Evolutionary conservation across 2,113 vertebrate species (phyloP).

Genomic region (Amblyopsis rosae): DNA sequence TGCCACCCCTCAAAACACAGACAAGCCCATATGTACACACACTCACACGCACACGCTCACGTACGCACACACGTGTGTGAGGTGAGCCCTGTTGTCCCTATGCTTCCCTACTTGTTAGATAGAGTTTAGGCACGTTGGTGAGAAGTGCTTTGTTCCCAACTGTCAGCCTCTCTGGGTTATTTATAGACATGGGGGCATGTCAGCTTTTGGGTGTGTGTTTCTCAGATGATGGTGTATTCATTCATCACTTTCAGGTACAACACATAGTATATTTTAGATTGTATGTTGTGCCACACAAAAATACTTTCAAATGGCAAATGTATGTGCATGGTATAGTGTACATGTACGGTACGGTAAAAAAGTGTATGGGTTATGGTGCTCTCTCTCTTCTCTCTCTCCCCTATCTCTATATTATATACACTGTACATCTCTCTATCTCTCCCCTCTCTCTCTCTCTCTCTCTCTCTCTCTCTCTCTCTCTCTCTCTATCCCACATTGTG

Average conservation of each 20-base stretch:
- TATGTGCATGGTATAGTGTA: too few relatives aligned
- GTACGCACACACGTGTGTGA: not conserved
- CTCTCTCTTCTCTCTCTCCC: too few relatives aligned
- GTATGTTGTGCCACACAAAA: not conserved
- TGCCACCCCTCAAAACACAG: too few relatives aligned
- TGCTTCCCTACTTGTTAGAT: slow-evolving; percentile 62
- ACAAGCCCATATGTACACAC: too few relatives aligned
- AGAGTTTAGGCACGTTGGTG: slow-evolving; percentile 40
- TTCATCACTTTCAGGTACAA: slow-evolving; percentile 12
- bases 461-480: too few relatives aligned
- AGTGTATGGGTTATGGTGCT: too few relatives aligned
- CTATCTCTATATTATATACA: too few relatives aligned
- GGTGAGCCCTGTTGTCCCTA: slow-evolving; percentile 36
- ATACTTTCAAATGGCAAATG: not conserved
- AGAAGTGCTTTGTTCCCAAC: slow-evolving; percentile 73
- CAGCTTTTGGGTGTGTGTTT: slow-evolving; percentile 45
- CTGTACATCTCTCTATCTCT: too few relatives aligned
- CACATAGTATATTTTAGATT: not conserved
- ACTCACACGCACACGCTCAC: slow-evolving; percentile 6
- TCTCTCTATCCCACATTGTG: too few relatives aligned
- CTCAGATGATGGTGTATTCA: slow-evolving; percentile 36
- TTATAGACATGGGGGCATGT: slow-evolving; percentile 70
- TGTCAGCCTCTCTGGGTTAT: slow-evolving; percentile 69
- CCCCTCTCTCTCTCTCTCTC: too few relatives aligned
- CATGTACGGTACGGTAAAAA: too few relatives aligned